Percentiles rank a stretch among this genome's conserved stretches.
Evolutionary conservation across 2,888 invertebrate species (phyloP).

Genomic region (Drosophila peninsularis): DNA sequence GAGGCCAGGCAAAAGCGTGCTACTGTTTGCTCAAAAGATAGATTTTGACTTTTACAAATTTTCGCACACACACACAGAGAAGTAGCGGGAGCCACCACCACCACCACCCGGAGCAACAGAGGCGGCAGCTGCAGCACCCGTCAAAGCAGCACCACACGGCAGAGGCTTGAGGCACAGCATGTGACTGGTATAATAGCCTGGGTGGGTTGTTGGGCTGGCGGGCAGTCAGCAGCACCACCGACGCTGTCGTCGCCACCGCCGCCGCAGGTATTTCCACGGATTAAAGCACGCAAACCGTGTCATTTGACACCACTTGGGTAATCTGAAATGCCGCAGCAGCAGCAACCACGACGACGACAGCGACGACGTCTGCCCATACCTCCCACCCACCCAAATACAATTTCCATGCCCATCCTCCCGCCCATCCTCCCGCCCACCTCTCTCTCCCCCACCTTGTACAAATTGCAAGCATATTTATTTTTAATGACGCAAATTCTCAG

Average conservation of each 20-base stretch:
- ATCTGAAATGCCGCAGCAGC: slow-evolving; percentile 77
- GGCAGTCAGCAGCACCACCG: slow-evolving; percentile 34
- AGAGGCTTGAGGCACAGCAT: slow-evolving; percentile 57
- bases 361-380: slow-evolving; percentile 27
- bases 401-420: slow-evolving; percentile 20
- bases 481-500: slow-evolving; percentile 74
- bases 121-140: slow-evolving; percentile 19
- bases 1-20: slow-evolving; percentile 26
- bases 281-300: slow-evolving; percentile 81
- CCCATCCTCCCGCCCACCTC: too few species aligned
- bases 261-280: slow-evolving; percentile 80
- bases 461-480: slow-evolving; percentile 74
- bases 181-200: slow-evolving; percentile 77
- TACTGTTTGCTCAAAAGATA: slow-evolving; percentile 80
- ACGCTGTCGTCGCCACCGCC: slow-evolving; percentile 17
- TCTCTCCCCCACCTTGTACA: slow-evolving; percentile 9
- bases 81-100: slow-evolving; percentile 33
- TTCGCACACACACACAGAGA: slow-evolving; percentile 71
- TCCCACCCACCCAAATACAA: slow-evolving; percentile 32
- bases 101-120: slow-evolving; percentile 28
- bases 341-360: slow-evolving; percentile 52
- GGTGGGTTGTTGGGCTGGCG: slow-evolving; percentile 11
- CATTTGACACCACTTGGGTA: slow-evolving; percentile 82
- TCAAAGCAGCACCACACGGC: slow-evolving; percentile 27
- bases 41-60: slow-evolving; percentile 81